Evolutionary conservation across 1,140 invertebrate species (phyloP).

Genomic region (Anthonomus grandis): DNA sequence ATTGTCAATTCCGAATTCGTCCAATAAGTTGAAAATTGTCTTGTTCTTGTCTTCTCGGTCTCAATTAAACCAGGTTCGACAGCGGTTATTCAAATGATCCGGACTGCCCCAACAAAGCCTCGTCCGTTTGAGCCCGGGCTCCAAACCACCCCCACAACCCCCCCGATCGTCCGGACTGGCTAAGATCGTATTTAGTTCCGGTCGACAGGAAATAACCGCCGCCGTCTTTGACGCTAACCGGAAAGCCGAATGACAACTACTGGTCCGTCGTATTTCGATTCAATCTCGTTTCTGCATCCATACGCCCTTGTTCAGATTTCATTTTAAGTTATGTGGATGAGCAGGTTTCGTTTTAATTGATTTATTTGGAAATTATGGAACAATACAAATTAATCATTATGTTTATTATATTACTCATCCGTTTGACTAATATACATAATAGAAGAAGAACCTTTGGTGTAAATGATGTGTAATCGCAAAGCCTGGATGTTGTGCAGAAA

Average conservation of each 20-base stretch:
- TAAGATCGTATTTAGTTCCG: conserved; percentile 26
- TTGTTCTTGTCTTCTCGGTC: conserved; percentile 21
- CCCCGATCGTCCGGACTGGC: too few species aligned
- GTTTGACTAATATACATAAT: too few species aligned
- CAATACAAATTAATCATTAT: too few species aligned
- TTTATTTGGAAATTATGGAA: too few species aligned
- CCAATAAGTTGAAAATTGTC: conserved; percentile 20
- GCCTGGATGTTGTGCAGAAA: too few species aligned
- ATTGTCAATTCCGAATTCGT: conserved; percentile 8
- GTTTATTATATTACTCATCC: too few species aligned
- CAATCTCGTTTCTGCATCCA: conserved; percentile 23
- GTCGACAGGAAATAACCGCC: conserved; percentile 23
- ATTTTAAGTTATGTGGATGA: too few species aligned
- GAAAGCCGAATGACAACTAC: conserved; percentile 27
- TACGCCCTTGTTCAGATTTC: too few species aligned
- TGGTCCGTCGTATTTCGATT: conserved; percentile 23
- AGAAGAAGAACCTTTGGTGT: too few species aligned
- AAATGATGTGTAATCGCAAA: too few species aligned
- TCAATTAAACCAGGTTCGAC: conserved; percentile 22
- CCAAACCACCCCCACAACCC: too few species aligned
- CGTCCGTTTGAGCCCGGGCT: conserved; percentile 19
- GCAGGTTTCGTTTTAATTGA: too few species aligned
- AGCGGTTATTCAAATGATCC: conserved; percentile 26
- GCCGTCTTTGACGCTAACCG: conserved; percentile 22
- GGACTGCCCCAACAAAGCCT: conserved; percentile 22